Conservation (phyloP, 2,797 vertebrate species). For the Muraenolepis orangiensis region DNA sequence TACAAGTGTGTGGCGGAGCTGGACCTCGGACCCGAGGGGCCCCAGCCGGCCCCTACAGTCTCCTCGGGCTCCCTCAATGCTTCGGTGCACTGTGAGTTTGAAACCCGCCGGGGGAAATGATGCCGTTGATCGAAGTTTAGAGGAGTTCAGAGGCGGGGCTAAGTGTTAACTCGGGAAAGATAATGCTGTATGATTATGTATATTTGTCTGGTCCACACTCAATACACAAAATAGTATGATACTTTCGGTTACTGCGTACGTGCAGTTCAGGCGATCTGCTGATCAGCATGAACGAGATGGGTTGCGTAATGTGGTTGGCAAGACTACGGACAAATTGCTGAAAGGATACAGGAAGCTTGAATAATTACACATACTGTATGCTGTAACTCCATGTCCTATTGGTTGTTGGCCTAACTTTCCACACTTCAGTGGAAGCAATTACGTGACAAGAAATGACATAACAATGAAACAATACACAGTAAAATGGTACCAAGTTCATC, state of each 20-base stretch:
- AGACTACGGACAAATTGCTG: not conserved
- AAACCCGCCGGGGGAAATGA: not conserved
- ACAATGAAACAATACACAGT: not conserved
- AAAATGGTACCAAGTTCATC: not conserved
- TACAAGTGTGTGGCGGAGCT: conserved; percentile 72
- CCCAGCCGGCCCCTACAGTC: conserved; percentile 57
- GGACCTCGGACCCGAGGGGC: conserved; percentile 68
- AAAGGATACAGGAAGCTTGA: not conserved
- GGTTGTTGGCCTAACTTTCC: not conserved
- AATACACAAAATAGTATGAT: too few relatives aligned
- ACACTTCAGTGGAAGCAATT: not conserved
- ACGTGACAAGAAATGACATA: not conserved
- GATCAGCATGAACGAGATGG: not conserved
- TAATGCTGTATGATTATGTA: too few relatives aligned
- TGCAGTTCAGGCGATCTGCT: not conserved
- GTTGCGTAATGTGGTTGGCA: not conserved
- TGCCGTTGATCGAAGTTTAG: not conserved
- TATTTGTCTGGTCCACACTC: too few relatives aligned
- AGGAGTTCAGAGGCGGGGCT: too few relatives aligned
- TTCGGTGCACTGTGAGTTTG: conserved; percentile 64
- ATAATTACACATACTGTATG: not conserved
- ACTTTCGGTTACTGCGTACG: not conserved
- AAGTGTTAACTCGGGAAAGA: too few relatives aligned
- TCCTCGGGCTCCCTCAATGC: conserved; percentile 60
- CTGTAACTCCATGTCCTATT: not conserved